Base-by-base conservation (phyloP, 2,113 vertebrate species). In the Alexandromys fortis region DNA sequence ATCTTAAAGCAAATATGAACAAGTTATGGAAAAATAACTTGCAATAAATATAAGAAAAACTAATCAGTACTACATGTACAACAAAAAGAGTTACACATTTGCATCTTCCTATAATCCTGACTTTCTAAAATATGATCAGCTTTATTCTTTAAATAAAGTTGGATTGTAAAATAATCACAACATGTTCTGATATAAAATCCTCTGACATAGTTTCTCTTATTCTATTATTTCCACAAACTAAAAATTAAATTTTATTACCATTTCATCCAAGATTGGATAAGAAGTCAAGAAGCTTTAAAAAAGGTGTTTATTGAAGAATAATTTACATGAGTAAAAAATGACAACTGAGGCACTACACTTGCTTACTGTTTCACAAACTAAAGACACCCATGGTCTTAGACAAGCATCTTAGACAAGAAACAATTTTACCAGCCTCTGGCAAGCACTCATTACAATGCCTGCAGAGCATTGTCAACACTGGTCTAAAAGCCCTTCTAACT, bases 131-230 rank as follows among this genome's bases (percentile, higher is more conserved):
- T 92, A 73, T 89, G 28, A 49, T 35, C 77, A 82, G 45, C 16
- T 85, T 75, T 42, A 33, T 86, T 85, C 89, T 94, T 90, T 72
- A 93, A 93, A 55, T 42, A 95, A 21, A 81, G 45, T 90, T 95
- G 89, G 67, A 96, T 85, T 92, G 14, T 94, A 75, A 35, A 95
- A 91, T 81, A 88, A 16, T 89, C 1, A 45, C 68, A 19, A 90
- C 63, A 77, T 96, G 49, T 49, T 86, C 33, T 86, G 82, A 82
- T 77, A 78, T 47, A 91, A 92, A 97, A 89, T 0, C 30, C 38
- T 95, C 26, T 28, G 82, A 55, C 13, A 94, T 55, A 82, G 77
- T 94, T 92, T 90, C 49, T 4, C 47, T 81, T 38, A 10, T 14
- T 49, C 11, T 52, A 0, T 30, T 68, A 47, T 68, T 86, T 42